phyloP scores from a whole-genome alignment of 2,113 vertebrate genomes.

The Hymenochirus boettgeri region DNA sequence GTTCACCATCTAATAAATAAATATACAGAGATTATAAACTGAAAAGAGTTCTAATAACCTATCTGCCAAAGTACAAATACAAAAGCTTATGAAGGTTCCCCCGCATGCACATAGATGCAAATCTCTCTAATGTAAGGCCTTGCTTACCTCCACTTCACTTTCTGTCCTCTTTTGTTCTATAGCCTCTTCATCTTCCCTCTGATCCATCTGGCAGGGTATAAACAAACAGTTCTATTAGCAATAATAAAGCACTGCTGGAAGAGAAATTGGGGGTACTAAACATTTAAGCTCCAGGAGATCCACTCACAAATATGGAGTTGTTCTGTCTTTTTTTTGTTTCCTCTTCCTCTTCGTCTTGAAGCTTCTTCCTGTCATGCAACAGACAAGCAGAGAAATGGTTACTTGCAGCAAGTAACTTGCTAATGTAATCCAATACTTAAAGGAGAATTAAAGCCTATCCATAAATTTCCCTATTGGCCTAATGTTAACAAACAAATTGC shows the following conservation, averaged over 20 bases:
- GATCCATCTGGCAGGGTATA: conserved; percentile 57
- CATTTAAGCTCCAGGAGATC: background rate
- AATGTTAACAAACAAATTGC: too few species aligned
- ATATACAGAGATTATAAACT: too few species aligned
- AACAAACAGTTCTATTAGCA: conserved; percentile 40
- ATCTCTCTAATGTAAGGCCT: background rate
- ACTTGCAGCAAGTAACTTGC: too few species aligned
- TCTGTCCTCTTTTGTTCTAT: conserved; percentile 80
- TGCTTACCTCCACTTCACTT: conserved; percentile 85
- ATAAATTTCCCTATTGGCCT: too few species aligned
- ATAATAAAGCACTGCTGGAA: conserved; percentile 39
- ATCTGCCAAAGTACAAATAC: too few species aligned
- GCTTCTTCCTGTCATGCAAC: conserved; percentile 81
- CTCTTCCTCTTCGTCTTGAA: conserved; percentile 84
- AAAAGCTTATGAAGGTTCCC: too few species aligned
- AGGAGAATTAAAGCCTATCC: too few species aligned
- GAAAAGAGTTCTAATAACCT: too few species aligned
- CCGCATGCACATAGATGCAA: too few species aligned
- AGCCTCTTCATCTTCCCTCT: conserved; percentile 73
- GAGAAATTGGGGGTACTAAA: background rate
- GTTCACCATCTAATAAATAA: too few species aligned
- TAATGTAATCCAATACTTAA: too few species aligned
- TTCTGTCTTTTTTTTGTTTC: conserved; percentile 73
- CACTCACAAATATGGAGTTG: conserved; percentile 79
- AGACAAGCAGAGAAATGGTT: too few species aligned